Evolutionary conservation across 2,888 invertebrate genomes (phyloP).

Genomic region (Tetranychus truncatus): DNA sequence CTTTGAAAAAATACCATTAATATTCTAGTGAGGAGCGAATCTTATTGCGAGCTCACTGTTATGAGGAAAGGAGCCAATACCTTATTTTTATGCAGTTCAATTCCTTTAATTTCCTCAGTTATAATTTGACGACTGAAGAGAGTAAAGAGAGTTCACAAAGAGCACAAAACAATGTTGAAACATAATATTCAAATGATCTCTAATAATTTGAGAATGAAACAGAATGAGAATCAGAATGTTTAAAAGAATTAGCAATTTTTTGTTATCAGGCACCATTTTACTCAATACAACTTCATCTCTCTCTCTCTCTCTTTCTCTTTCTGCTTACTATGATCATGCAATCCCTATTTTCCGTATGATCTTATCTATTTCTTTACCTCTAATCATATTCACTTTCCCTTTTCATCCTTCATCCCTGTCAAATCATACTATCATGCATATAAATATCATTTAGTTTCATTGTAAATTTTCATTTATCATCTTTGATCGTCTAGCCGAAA

Average conservation of each 20-base stretch:
- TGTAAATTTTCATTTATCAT: not conserved
- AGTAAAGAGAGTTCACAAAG: not conserved
- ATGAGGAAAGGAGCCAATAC: not conserved
- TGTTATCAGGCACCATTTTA: not conserved
- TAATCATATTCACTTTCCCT: not conserved
- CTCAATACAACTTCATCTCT: conserved; percentile 1
- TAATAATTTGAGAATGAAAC: not conserved
- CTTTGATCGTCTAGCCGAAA: not conserved
- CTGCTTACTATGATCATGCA: too few species aligned
- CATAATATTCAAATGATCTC: not conserved
- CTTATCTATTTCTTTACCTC: too few species aligned
- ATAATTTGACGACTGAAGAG: not conserved
- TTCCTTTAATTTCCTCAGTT: not conserved
- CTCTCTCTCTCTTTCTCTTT: not conserved
- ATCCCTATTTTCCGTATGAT: too few species aligned
- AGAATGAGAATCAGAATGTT: not conserved
- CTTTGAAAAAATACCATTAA: not conserved
- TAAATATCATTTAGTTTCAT: not conserved
- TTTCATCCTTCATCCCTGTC: not conserved
- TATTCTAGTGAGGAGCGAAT: conserved; percentile 1
- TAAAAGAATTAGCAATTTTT: not conserved
- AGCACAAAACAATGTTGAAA: not conserved
- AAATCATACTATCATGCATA: not conserved
- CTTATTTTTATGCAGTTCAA: not conserved
- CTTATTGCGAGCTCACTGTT: not conserved